These are phyloP conservation scores for Eurystomus gularis DNA, from an alignment of 2,113 vertebrate species.

Conservation along the genomic window DNA sequence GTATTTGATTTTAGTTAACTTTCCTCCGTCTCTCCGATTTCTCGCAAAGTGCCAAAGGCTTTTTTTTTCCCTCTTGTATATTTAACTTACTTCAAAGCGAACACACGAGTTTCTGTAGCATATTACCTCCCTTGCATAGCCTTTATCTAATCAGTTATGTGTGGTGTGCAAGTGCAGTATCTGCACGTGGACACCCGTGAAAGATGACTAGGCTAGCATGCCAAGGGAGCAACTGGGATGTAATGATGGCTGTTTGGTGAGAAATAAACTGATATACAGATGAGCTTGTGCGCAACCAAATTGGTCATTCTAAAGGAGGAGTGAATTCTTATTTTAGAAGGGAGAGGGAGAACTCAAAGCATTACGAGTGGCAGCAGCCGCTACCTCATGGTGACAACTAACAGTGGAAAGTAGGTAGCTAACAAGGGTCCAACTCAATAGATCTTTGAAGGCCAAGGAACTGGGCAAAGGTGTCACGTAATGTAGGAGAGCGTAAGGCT, in stretches of 20 bases:
- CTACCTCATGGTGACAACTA: background rate
- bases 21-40: slow-evolving; percentile 7
- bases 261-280: background rate
- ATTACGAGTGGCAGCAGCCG: background rate
- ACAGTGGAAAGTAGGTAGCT: background rate
- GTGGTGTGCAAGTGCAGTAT: background rate
- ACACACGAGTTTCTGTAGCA: background rate
- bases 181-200: background rate
- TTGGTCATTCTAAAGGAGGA: background rate
- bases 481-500: background rate
- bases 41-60: slow-evolving; percentile 21
- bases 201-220: background rate
- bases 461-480: background rate
- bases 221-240: background rate
- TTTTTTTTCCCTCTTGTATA: background rate
- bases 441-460: background rate
- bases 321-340: background rate
- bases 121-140: background rate
- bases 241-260: background rate
- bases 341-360: background rate
- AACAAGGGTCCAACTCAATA: background rate
- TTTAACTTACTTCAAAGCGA: slow-evolving; percentile 27
- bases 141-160: background rate
- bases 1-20: slow-evolving; percentile 49
- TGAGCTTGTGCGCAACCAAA: background rate